Percentiles rank a stretch among this genome's conserved stretches.
Conservation (phyloP, 2,797 vertebrate species). For the Poecile montanus region DNA sequence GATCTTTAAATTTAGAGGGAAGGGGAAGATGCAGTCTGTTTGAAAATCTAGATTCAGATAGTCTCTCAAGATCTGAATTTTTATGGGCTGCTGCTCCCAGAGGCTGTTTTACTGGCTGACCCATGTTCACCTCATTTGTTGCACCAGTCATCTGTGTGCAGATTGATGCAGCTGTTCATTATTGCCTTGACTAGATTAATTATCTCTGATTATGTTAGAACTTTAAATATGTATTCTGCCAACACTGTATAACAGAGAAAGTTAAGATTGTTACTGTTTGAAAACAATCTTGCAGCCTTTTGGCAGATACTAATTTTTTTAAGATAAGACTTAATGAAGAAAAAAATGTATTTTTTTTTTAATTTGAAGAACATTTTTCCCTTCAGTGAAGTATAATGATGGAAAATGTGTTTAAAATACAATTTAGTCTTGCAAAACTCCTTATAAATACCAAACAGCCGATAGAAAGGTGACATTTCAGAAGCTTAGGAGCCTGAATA, state of each 20-base stretch:
- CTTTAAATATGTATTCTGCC: neutral
- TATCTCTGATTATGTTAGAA: constrained; percentile 9
- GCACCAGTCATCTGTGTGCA: neutral
- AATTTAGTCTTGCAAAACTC: neutral
- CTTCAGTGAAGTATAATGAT: neutral
- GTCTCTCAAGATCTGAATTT: constrained; percentile 5
- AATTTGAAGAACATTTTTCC: neutral
- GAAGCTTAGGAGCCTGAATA: neutral
- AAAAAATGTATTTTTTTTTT: neutral
- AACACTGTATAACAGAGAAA: neutral
- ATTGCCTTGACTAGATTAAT: constrained; percentile 38
- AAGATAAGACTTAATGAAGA: neutral
- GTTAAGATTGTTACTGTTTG: neutral
- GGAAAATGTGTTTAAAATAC: neutral
- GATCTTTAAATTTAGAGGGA: constrained; percentile 23
- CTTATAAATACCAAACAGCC: neutral
- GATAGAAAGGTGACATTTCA: neutral
- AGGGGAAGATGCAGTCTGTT: neutral
- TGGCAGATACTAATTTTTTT: neutral
- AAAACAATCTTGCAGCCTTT: neutral
- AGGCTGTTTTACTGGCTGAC: neutral
- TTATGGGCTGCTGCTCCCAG: neutral
- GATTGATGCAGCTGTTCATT: constrained; percentile 18
- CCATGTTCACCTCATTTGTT: constrained; percentile 8
- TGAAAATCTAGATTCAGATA: neutral